Evolutionary conservation across 2,113 vertebrate genomes (phyloP).

Genomic region (Apaloderma vittatum): DNA sequence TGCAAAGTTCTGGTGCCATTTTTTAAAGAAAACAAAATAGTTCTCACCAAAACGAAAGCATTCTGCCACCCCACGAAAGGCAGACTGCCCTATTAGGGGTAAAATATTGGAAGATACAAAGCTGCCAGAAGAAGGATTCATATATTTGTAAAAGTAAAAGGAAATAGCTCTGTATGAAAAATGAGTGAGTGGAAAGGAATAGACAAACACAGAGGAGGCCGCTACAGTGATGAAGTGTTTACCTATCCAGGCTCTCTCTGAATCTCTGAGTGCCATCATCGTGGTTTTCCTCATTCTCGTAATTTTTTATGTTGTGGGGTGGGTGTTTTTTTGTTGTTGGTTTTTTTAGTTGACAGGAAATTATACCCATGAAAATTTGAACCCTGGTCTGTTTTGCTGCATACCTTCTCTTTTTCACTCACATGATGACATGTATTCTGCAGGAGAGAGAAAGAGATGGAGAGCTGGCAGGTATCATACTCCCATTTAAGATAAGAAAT

Average conservation of each 20-base stretch:
- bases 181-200: not conserved
- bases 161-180: conserved; percentile 21
- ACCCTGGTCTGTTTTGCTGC: not conserved
- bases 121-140: not conserved
- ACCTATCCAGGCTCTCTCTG: not conserved
- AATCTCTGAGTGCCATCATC: conserved; percentile 42
- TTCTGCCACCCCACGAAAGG: not conserved
- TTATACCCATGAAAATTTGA: not conserved
- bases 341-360: not conserved
- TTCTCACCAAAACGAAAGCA: not conserved
- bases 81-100: not conserved
- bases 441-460: not conserved
- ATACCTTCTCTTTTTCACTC: not conserved
- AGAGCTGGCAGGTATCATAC: not conserved
- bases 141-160: not conserved
- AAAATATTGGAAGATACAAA: not conserved
- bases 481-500: not conserved
- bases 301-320: not conserved
- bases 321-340: no score
- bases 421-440: not conserved
- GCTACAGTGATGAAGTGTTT: conserved; percentile 15
- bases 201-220: conserved; percentile 27
- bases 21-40: not conserved
- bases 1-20: not conserved
- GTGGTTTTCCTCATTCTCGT: conserved; percentile 7